Evolutionary conservation across 2,113 vertebrate genomes (phyloP).

Genomic region (Pagrus major): DNA sequence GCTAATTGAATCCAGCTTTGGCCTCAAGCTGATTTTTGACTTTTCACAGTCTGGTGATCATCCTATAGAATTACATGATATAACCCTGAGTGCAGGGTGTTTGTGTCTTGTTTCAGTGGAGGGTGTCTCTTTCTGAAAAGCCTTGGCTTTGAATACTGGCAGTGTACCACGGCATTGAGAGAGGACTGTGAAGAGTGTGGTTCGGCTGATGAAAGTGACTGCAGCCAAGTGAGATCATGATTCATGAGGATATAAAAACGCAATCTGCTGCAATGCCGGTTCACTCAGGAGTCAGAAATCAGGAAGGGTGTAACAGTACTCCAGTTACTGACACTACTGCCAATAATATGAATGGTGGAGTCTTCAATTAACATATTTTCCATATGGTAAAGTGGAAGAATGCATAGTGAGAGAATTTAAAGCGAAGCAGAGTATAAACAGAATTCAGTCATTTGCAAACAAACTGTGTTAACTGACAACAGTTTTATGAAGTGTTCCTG

Average conservation of each 20-base stretch:
- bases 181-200: constrained; percentile 7
- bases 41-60: not conserved
- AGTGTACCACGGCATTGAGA: not conserved
- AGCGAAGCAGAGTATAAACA: too few species aligned
- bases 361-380: not conserved
- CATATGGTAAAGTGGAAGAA: too few species aligned
- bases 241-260: constrained; percentile 44
- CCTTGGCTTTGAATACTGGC: not conserved
- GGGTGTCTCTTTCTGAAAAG: constrained; percentile 2
- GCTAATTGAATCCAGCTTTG: not conserved
- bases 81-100: not conserved
- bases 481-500: too few species aligned
- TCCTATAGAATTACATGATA: not conserved
- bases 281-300: constrained; percentile 35
- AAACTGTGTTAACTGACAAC: too few species aligned
- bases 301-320: not conserved
- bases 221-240: constrained; percentile 36
- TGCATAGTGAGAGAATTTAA: too few species aligned
- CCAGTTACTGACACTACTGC: not conserved
- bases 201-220: constrained; percentile 41
- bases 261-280: constrained; percentile 57
- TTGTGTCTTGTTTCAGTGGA: not conserved
- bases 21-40: constrained; percentile 28
- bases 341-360: not conserved
- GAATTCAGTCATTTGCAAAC: too few species aligned